Evolutionary conservation across 2,888 invertebrate species (phyloP).

Genomic region (Scaptomyza polygonia): DNA sequence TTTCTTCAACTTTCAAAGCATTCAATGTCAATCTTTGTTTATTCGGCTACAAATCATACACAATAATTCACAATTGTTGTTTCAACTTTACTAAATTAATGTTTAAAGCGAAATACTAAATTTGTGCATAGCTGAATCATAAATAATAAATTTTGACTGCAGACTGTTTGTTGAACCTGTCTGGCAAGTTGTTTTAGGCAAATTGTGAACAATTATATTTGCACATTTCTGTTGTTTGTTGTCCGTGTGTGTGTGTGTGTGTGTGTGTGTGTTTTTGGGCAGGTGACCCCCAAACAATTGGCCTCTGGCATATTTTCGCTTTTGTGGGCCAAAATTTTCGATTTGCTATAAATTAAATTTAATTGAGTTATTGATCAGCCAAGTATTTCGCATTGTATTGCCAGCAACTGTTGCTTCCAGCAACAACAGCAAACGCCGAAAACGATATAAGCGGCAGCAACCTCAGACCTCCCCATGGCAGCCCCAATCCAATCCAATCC

Average conservation of each 20-base stretch:
- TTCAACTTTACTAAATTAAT: not conserved
- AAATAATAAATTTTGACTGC: constrained; percentile 13
- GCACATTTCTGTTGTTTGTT: not conserved
- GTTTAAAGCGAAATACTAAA: not conserved
- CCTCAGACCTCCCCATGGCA: not conserved
- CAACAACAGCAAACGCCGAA: constrained; percentile 1
- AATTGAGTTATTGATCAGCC: constrained; percentile 64
- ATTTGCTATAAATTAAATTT: constrained; percentile 68
- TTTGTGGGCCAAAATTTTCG: constrained; percentile 48
- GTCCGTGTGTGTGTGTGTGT: not conserved
- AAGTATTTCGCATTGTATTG: constrained; percentile 14
- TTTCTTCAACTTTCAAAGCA: too few species aligned
- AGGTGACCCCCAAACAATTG: constrained; percentile 13
- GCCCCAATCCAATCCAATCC: too few species aligned
- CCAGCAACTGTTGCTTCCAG: constrained; percentile 63
- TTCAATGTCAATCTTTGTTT: not conserved
- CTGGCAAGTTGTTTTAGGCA: constrained; percentile 33
- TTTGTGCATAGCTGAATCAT: constrained; percentile 18
- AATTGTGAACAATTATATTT: constrained; percentile 42
- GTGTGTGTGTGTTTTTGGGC: not conserved
- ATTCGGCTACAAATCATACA: not conserved
- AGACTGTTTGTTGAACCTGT: constrained; percentile 26
- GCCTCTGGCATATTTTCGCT: constrained; percentile 4
- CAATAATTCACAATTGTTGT: not conserved
- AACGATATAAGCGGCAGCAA: constrained; percentile 13